Evolutionary conservation across 2,113 vertebrate genomes (phyloP).

Genomic region (Cheirogaleus medius): DNA sequence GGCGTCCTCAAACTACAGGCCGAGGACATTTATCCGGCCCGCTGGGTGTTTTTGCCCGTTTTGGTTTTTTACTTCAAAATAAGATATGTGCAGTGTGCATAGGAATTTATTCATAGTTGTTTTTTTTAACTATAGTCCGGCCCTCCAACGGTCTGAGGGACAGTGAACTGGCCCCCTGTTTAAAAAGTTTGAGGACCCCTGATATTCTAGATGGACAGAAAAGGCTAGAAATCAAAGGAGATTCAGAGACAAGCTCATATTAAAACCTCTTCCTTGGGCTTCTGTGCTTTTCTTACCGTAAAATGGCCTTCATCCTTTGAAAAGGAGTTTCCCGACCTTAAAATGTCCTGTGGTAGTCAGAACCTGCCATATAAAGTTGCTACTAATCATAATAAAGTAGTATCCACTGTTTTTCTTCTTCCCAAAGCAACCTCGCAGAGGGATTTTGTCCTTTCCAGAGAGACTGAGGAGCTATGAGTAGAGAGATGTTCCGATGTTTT

Average conservation of each 20-base stretch:
- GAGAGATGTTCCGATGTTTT: not conserved
- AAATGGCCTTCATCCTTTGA: not conserved
- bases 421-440: not conserved
- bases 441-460: not conserved
- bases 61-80: too few relatives aligned
- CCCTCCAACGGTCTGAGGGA: too few relatives aligned
- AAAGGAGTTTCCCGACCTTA: not conserved
- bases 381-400: not conserved
- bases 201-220: not conserved
- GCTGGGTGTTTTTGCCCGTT: too few relatives aligned
- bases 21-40: too few relatives aligned
- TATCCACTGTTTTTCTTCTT: not conserved
- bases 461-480: not conserved
- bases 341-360: not conserved
- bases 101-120: too few relatives aligned
- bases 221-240: not conserved
- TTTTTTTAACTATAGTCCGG: too few relatives aligned
- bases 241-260: not conserved
- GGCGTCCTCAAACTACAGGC: too few relatives aligned
- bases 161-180: too few relatives aligned
- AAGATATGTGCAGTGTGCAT: too few relatives aligned
- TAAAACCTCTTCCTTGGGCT: not conserved
- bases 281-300: not conserved
- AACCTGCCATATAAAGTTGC: not conserved
- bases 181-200: too few relatives aligned